Conservation (phyloP, 1,140 invertebrate genomes). For the Temnothorax nylanderi region DNA sequence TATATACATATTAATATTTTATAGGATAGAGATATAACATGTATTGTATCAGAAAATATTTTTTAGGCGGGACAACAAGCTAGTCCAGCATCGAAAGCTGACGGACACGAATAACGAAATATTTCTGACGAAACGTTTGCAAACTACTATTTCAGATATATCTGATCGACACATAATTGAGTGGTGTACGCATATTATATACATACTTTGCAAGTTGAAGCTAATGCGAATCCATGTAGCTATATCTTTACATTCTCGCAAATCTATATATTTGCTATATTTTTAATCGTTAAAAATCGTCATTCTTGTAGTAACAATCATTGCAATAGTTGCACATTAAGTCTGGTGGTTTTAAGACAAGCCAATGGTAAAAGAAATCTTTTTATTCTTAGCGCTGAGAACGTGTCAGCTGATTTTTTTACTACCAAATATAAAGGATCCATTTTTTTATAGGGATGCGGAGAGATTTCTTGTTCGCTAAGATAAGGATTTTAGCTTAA, state of each 20-base stretch:
- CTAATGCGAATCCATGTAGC: neutral
- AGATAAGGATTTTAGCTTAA: conserved; percentile 34
- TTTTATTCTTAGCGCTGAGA: neutral
- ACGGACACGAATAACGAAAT: conserved; percentile 5
- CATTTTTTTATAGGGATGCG: neutral
- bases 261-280: too few species aligned
- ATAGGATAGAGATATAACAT: neutral
- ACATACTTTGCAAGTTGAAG: neutral
- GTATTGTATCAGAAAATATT: neutral
- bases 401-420: neutral
- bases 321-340: too few species aligned
- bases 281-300: too few species aligned
- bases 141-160: neutral
- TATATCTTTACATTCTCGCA: neutral
- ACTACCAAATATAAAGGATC: neutral
- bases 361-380: neutral
- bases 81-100: neutral
- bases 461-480: neutral
- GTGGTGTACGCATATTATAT: neutral
- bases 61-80: conserved; percentile 17
- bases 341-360: neutral
- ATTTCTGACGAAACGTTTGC: neutral
- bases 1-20: neutral
- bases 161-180: conserved; percentile 4
- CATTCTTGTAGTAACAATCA: too few species aligned